Conservation (phyloP, 2,888 invertebrate genomes). For the Hirtodrosophila trivittata region DNA sequence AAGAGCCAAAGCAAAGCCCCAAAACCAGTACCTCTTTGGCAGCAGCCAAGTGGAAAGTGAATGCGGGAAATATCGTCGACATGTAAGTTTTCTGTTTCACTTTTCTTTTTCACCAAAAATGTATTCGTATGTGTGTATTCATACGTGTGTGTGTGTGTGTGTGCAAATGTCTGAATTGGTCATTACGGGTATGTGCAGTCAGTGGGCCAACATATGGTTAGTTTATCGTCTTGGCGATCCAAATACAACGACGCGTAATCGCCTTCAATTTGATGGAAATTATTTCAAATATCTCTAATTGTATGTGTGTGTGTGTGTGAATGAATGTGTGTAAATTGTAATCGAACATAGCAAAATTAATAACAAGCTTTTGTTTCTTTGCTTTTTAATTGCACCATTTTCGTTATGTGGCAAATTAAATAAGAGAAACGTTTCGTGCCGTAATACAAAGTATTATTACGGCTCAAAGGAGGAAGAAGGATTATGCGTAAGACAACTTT, state of each 20-base stretch:
- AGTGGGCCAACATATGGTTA: conserved; percentile 68
- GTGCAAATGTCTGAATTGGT: conserved; percentile 31
- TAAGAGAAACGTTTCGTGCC: conserved; percentile 49
- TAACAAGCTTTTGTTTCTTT: conserved; percentile 51
- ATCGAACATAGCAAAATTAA: conserved; percentile 63
- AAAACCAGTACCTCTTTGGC: conserved; percentile 32
- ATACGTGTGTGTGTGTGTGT: conserved; percentile 19
- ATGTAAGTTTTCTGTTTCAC: conserved; percentile 66
- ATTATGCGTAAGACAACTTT: conserved; percentile 9
- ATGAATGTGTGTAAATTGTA: conserved; percentile 56
- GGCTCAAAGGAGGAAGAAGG: not conserved
- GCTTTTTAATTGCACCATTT: conserved; percentile 61
- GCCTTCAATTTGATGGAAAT: conserved; percentile 69
- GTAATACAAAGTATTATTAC: conserved; percentile 44
- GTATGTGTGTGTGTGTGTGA: conserved; percentile 19
- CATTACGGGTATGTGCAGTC: conserved; percentile 64
- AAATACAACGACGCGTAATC: conserved; percentile 68
- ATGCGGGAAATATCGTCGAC: conserved; percentile 76
- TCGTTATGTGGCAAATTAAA: conserved; percentile 62
- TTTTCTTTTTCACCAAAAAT: conserved; percentile 20
- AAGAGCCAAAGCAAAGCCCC: conserved; percentile 19
- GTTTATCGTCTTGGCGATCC: conserved; percentile 43
- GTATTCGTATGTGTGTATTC: too few species aligned
- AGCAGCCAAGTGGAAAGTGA: conserved; percentile 79
- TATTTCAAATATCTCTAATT: conserved; percentile 44